Conservation (phyloP, 2,797 vertebrate genomes). For the Notolabrus celidotus region DNA sequence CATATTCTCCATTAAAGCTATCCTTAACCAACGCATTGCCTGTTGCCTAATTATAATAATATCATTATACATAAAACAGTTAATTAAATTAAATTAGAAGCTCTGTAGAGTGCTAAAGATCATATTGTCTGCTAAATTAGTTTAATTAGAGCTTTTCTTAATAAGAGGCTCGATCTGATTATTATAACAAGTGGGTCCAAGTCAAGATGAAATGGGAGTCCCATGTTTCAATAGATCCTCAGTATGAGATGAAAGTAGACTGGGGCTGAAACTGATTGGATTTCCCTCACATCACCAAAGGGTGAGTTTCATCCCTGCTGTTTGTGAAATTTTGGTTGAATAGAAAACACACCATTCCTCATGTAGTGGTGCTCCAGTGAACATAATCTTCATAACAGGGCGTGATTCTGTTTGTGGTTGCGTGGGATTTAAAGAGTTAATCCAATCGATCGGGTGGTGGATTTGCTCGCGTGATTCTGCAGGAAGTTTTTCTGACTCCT, state of each 20-base stretch:
- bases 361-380: constrained; percentile 25
- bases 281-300: constrained; percentile 33
- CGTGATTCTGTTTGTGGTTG: constrained; percentile 30
- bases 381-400: constrained; percentile 52
- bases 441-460: constrained; percentile 56
- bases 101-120: constrained; percentile 45
- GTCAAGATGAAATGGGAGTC: constrained; percentile 47
- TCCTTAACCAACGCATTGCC: constrained; percentile 45
- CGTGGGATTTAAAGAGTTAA: constrained; percentile 73
- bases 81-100: constrained; percentile 73
- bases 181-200: constrained; percentile 40
- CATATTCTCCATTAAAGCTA: constrained; percentile 55
- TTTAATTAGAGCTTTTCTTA: constrained; percentile 59
- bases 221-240: constrained; percentile 39
- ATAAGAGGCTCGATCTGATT: constrained; percentile 56
- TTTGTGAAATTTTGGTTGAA: constrained; percentile 52
- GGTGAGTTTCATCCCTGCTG: constrained; percentile 52
- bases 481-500: constrained; percentile 56
- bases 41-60: constrained; percentile 42
- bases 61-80: constrained; percentile 48
- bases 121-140: constrained; percentile 56
- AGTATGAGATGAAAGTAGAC: constrained; percentile 35
- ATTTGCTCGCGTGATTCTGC: constrained; percentile 52
- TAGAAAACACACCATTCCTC: constrained; percentile 9
- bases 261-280: constrained; percentile 58